phyloP scores from a whole-genome alignment of 2,797 vertebrate genomes.

The Acropternis orthonyx region DNA sequence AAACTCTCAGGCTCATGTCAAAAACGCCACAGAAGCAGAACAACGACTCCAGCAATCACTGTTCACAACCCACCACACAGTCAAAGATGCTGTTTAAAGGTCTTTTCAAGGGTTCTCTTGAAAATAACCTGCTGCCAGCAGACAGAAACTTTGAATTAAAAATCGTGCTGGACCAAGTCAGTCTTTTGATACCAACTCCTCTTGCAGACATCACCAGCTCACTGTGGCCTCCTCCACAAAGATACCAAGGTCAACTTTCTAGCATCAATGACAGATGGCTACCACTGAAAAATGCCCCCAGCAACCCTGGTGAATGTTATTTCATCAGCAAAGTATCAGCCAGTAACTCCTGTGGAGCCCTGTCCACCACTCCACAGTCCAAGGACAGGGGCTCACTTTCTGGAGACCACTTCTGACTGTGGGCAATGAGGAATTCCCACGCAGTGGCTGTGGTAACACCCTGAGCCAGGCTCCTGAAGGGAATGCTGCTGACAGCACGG shows the following conservation, averaged over 20 bases:
- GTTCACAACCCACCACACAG: not conserved
- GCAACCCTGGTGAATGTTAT: not conserved
- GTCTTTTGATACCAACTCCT: not conserved
- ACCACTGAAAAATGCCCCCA: not conserved
- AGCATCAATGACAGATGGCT: not conserved
- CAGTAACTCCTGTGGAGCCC: not conserved
- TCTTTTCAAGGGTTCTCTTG: not conserved
- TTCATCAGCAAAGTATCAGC: not conserved
- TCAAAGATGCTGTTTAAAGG: not conserved
- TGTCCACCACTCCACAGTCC: rapidly evolving
- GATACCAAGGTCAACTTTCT: not conserved
- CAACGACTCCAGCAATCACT: not conserved
- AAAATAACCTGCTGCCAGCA: not conserved
- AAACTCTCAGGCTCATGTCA: not conserved
- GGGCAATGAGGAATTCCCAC: not conserved
- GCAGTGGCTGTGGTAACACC: not conserved
- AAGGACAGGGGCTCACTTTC: not conserved
- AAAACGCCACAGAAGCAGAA: not conserved
- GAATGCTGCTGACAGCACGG: not conserved
- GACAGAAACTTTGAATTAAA: not conserved
- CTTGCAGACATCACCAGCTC: not conserved
- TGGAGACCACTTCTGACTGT: not conserved
- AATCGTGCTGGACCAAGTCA: not conserved
- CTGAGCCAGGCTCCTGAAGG: not conserved
- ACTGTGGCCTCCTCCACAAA: not conserved